Percentiles rank a stretch among this genome's conserved stretches.
Conservation (phyloP, 2,113 vertebrate genomes). For the Malaclemys terrapin region DNA sequence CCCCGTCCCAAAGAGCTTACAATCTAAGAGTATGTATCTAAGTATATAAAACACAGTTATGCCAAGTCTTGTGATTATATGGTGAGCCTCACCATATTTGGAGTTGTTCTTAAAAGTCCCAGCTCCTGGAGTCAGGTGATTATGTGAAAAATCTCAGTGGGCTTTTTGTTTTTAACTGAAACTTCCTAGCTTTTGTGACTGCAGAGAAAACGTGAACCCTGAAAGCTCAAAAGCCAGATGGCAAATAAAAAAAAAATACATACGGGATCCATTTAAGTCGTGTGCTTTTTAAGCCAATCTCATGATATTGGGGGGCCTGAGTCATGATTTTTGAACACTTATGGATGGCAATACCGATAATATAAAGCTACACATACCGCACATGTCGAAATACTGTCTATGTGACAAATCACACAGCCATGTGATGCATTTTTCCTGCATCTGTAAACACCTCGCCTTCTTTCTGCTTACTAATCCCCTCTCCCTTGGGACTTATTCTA, state of each 20-base stretch:
- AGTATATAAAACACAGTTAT: background rate
- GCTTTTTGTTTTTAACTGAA: background rate
- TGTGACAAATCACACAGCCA: background rate
- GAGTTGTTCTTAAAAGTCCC: background rate
- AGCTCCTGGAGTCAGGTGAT: background rate
- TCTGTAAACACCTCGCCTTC: background rate
- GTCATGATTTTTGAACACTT: background rate
- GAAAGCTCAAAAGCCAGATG: background rate
- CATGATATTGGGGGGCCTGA: background rate
- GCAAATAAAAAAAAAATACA: background rate
- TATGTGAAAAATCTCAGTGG: background rate
- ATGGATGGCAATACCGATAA: background rate
- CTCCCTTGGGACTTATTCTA: background rate
- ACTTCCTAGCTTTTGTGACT: background rate
- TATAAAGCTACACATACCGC: background rate
- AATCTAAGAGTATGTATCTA: background rate
- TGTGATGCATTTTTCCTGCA: background rate
- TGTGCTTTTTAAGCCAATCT: background rate
- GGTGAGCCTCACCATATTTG: background rate
- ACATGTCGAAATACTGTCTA: background rate
- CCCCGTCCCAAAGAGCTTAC: background rate
- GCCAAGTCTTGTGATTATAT: background rate
- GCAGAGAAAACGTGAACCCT: background rate
- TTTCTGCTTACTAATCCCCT: background rate
- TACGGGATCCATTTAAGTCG: background rate